Evolutionary conservation across 2,113 vertebrate species (phyloP), one percentile per base, ranked within the genome.

Genomic region (Periophthalmodon schlosseri): DNA sequence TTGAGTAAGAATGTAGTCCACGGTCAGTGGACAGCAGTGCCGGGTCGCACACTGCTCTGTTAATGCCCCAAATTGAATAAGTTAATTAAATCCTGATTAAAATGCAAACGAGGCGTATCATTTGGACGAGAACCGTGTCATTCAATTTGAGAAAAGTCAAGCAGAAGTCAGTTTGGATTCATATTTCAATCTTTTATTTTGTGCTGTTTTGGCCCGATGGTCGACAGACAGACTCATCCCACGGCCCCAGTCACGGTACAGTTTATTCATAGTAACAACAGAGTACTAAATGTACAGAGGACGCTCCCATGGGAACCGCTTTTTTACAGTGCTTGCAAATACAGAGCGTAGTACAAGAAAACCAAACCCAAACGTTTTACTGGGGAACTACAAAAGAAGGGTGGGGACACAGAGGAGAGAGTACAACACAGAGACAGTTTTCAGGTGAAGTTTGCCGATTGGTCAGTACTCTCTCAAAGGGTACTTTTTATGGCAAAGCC

Each of bases 211-310:
- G 64, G 52, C 72, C 70, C 44, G 57, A 69, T 71, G n/a, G 7
- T 6, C 46, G 20, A 39, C 52, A 56, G 20, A 63, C 68, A 47
- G 68, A 73, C 69, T 83, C 82, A 69, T 68, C 72, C 84, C 80
- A 73, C 82, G 56, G 76, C 84, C 78, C 60, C 24, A 88, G 83
- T 91, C 86, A 87, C 93, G 93, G 94, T 92, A 94, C 92, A 91
- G 92, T 94, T 94, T 93, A 94, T 96, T 96, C 95, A 95, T 95
- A 96, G 94, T 95, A 96, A 96, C 94, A 95, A 95, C 94, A 95
- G 94, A 95, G 93, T 96, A 96, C 92, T 96, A 95, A 96, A 95
- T 95, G 95, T 94, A 96, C 94, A 96, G 90, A 95, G 92, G 93
- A 93, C 94, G 91, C 77, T 94, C 89, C 91, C 91, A 94, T 94